A percentile compares a stretch with the other conserved stretches of the same genome.
These are phyloP conservation scores for Trematocara nigrifrons DNA, from an alignment of 2,113 vertebrate species.

Conservation along the genomic window DNA sequence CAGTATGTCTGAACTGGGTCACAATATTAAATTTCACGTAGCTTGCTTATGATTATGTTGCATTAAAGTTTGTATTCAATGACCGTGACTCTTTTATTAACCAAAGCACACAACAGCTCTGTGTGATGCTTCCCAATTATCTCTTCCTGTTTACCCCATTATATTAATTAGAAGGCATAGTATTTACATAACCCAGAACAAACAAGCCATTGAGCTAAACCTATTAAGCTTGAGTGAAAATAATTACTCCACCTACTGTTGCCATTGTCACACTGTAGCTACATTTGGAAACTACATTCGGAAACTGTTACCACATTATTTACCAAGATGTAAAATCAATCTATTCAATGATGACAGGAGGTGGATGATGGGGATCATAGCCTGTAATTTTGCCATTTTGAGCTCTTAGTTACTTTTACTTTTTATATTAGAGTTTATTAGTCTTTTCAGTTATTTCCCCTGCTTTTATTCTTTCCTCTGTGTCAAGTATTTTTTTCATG, in stretches of 20 bases:
- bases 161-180: constrained; percentile 60
- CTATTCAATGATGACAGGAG: neutral
- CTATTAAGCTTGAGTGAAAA: constrained; percentile 41
- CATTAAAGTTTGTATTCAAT: constrained; percentile 2
- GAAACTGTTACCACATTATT: neutral
- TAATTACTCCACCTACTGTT: constrained; percentile 42
- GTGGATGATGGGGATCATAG: neutral
- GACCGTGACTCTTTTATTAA: constrained; percentile 18
- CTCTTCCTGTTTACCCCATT: constrained; percentile 44
- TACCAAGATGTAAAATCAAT: neutral
- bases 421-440: neutral
- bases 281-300: neutral
- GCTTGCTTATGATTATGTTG: neutral
- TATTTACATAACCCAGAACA: constrained; percentile 50
- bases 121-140: constrained; percentile 45
- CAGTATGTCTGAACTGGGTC: neutral
- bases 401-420: neutral
- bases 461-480: neutral
- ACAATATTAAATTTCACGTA: neutral
- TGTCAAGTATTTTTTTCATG: neutral
- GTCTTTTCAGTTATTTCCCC: neutral
- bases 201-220: constrained; percentile 54
- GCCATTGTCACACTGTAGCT: constrained; percentile 17
- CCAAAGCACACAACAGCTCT: neutral
- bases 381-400: neutral